phyloP scores from a whole-genome alignment of 2,888 invertebrate genomes.

The Entomobrya multifasciata region DNA sequence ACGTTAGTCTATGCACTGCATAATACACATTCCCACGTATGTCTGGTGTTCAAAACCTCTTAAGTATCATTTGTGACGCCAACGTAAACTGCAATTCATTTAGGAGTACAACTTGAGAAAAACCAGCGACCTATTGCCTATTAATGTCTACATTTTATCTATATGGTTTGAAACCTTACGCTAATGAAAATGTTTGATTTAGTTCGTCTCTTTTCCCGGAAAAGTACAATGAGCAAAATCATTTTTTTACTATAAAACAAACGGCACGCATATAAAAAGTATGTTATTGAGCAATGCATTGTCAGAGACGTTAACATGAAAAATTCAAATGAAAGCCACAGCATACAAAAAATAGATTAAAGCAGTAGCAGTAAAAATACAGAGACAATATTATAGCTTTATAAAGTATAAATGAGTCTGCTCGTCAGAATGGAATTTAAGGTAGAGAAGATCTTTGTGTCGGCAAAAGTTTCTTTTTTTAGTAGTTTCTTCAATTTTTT shows the following conservation, averaged over 20 bases:
- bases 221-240: neutral
- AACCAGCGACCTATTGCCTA: neutral
- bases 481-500: neutral
- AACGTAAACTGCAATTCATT: too few species aligned
- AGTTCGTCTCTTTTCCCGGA: neutral
- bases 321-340: too few species aligned
- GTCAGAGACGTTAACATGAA: too few species aligned
- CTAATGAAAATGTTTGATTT: neutral
- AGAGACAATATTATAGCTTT: too few species aligned
- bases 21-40: neutral
- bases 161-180: neutral
- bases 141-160: neutral
- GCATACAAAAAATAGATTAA: too few species aligned
- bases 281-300: neutral
- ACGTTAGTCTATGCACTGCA: neutral
- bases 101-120: too few species aligned
- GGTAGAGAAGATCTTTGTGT: too few species aligned
- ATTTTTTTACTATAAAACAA: neutral
- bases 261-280: neutral
- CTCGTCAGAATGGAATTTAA: too few species aligned
- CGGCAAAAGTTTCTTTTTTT: too few species aligned
- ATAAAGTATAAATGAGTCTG: too few species aligned
- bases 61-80: too few species aligned
- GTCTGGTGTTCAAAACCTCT: neutral
- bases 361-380: too few species aligned